Base-by-base conservation (phyloP, 2,888 invertebrate genomes). In the Diogma glabrata region DNA sequence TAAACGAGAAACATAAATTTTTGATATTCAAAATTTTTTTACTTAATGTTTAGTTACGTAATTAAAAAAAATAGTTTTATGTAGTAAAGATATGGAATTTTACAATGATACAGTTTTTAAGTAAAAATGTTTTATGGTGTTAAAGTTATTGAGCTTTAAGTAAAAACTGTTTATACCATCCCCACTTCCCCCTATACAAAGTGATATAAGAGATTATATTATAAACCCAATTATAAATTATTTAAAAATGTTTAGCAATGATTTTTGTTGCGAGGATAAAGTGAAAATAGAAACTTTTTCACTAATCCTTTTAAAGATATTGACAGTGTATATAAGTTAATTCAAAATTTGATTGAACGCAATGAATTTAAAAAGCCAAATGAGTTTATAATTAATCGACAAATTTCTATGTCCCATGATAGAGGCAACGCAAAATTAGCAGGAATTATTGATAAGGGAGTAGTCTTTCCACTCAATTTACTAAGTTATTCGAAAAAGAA, bases 281-380 rank as follows among this genome's bases (percentile, higher is more conserved):
- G 33, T 33, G 16, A n/a, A 20, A 30, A 12, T 48, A 14, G 48
- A 33, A 22, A 22, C n/a, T n/a, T 48, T 48, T 33, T 30, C n/a
- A 33, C 33, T 9, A 12, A 47, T 47, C 47, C 47, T 47, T 47
- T 47, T 17, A 30, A 47, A 30, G 30, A 47, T 28, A 30, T 47
- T 36, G 36, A 17, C 14, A 36, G 16, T 17, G 36, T 17, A 36
- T 36, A 36, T 17, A 36, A 36, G 17, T 30, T 47, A 28, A 19
- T 48, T 36, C 12, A 48, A 48, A 19, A 20, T 22, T 48, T 48
- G 17, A 36, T 22, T 16, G 23, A 23, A 12, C 33, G 33, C n/a
- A 23, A 48, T 36, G 12, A 36, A 33, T 33, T 22, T 36, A 22
- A 48, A 20, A 20, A 12, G 4, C 22, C 33, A 36, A 16, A 5